Evolutionary conservation across 2,888 invertebrate genomes (phyloP).

Genomic region (Drosophila nigricruria): DNA sequence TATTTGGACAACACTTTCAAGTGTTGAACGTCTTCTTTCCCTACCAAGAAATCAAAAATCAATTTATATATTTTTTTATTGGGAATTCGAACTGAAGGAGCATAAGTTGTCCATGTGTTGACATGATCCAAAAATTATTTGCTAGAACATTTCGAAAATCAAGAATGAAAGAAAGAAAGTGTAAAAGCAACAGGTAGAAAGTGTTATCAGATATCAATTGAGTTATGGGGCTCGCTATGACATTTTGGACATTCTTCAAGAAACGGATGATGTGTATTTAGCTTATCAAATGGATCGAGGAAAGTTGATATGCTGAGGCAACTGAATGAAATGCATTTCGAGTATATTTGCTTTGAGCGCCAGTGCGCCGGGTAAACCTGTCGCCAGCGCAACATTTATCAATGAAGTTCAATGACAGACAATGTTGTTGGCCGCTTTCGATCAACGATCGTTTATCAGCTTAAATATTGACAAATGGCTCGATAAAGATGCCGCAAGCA

Average conservation of each 20-base stretch:
- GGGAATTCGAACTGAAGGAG: constrained; percentile 14
- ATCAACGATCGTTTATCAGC: constrained; percentile 73
- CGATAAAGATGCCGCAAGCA: constrained; percentile 58
- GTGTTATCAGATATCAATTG: constrained; percentile 55
- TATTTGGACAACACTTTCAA: constrained; percentile 71
- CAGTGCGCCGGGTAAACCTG: constrained; percentile 31
- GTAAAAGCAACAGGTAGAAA: constrained; percentile 55
- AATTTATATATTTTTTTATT: constrained; percentile 19
- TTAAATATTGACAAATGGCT: constrained; percentile 66
- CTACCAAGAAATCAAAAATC: constrained; percentile 58
- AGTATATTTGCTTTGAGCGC: constrained; percentile 33
- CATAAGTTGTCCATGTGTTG: constrained; percentile 42
- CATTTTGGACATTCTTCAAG: constrained; percentile 19
- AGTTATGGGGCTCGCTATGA: constrained; percentile 37
- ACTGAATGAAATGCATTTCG: constrained; percentile 22
- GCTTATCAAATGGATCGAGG: constrained; percentile 69
- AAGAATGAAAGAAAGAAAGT: background rate
- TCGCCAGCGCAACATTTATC: constrained; percentile 60
- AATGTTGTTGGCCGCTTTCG: constrained; percentile 59
- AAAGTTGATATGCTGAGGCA: constrained; percentile 35
- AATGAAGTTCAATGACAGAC: constrained; percentile 81
- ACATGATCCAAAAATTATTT: constrained; percentile 67
- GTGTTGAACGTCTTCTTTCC: constrained; percentile 55
- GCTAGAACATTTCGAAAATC: constrained; percentile 38
- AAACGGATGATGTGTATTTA: constrained; percentile 47